phyloP scores from a whole-genome alignment of 2,113 vertebrate species.

The Crypturellus undulatus region DNA sequence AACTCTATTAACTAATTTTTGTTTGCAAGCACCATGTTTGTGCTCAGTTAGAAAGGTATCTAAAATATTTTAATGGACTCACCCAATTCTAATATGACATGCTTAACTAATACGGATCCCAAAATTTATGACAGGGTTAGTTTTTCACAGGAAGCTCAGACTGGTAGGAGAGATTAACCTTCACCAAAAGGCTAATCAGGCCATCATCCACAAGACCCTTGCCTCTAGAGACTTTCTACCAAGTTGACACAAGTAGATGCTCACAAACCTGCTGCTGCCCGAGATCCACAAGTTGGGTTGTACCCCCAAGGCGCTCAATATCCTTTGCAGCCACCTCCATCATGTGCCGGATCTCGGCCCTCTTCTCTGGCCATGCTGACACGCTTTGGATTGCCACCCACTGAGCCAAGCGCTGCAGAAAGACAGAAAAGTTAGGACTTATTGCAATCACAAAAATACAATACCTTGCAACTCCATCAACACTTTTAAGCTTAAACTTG shows the following conservation, averaged over 20 bases:
- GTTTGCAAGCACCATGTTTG: not conserved
- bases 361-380: constrained; percentile 94
- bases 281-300: constrained; percentile 86
- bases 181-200: not conserved
- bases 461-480: not conserved
- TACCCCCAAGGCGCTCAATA: constrained; percentile 89
- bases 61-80: not conserved
- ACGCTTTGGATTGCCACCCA: constrained; percentile 96
- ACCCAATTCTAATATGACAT: not conserved
- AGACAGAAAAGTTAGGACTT: not conserved
- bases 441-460: not conserved
- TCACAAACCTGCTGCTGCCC: constrained; percentile 87
- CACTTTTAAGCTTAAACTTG: not conserved
- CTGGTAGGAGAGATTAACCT: not conserved
- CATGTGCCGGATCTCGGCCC: constrained; percentile 89
- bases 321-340: constrained; percentile 91
- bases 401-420: constrained; percentile 84
- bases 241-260: not conserved
- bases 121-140: not conserved
- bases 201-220: not conserved
- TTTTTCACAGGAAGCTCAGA: not conserved
- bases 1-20: not conserved
- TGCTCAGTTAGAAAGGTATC: not conserved
- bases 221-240: not conserved
- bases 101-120: not conserved